Evolutionary conservation across 2,113 vertebrate genomes (phyloP).

Genomic region (Archocentrus centrarchus): DNA sequence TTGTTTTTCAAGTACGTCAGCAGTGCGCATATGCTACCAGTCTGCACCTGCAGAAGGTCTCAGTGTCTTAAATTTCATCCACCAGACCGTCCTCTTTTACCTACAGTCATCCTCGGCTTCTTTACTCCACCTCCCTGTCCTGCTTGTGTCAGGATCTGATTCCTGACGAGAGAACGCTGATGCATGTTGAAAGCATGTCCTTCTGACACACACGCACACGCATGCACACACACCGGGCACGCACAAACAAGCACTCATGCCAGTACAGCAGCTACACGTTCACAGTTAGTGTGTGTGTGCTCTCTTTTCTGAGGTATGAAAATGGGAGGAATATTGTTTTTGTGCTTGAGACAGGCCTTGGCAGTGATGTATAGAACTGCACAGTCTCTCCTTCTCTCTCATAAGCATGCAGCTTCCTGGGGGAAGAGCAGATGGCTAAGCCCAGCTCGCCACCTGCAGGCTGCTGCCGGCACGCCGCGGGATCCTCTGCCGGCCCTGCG

Average conservation of each 20-base stretch:
- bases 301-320: constrained; percentile 2
- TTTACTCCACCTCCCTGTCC: constrained; percentile 15
- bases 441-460: constrained; percentile 81
- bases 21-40: constrained; percentile 59
- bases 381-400: constrained; percentile 71
- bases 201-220: constrained; percentile 13
- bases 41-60: constrained; percentile 66
- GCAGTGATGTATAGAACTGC: constrained; percentile 75
- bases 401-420: constrained; percentile 76
- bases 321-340: constrained; percentile 34
- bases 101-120: constrained; percentile 6
- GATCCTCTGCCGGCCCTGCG: constrained; percentile 49
- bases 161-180: constrained; percentile 43
- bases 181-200: constrained; percentile 69
- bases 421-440: constrained; percentile 82
- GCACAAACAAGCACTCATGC: constrained; percentile 46
- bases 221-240: constrained; percentile 3
- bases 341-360: constrained; percentile 51
- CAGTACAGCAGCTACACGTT: constrained; percentile 29
- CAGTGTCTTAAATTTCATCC: constrained; percentile 52
- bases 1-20: constrained; percentile 75
- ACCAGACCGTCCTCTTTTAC: constrained; percentile 39
- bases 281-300: constrained; percentile 15
- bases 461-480: constrained; percentile 64
- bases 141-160: constrained; percentile 46